phyloP scores from a whole-genome alignment of 2,113 vertebrate genomes.

The Xiphorhynchus elegans region DNA sequence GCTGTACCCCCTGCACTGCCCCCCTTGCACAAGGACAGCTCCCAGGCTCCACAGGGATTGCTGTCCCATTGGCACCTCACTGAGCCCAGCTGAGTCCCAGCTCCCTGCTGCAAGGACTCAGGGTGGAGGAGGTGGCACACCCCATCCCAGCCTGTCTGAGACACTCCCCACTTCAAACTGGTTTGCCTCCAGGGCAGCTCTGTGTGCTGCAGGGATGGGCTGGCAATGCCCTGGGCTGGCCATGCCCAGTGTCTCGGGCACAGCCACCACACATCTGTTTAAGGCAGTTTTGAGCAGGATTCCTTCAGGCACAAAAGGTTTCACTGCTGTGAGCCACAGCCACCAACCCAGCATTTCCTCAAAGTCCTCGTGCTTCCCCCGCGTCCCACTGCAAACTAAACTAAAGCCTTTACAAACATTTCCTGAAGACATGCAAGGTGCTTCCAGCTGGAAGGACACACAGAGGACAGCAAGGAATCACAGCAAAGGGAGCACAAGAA shows the following conservation, averaged over 20 bases:
- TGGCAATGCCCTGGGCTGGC: neutral
- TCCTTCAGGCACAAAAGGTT: neutral
- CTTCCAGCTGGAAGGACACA: conserved; percentile 17
- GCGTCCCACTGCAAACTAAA: neutral
- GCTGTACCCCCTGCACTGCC: neutral
- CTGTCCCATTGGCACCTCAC: neutral
- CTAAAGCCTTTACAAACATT: neutral
- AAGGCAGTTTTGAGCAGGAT: neutral
- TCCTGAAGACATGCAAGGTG: neutral
- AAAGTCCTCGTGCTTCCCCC: neutral
- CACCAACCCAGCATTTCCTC: neutral
- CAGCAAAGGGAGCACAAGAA: neutral
- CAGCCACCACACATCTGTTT: neutral
- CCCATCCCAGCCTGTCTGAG: accelerated
- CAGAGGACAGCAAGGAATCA: neutral
- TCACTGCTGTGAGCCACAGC: neutral
- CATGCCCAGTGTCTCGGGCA: neutral
- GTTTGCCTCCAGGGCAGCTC: neutral
- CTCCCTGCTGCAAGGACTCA: neutral
- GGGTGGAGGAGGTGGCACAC: neutral
- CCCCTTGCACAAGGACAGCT: neutral
- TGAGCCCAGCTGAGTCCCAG: neutral
- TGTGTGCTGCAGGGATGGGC: neutral
- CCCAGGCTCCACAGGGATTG: neutral
- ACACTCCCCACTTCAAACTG: neutral